Evolutionary conservation across 2,797 vertebrate species (phyloP), one percentile per base, ranked within the genome.

Genomic region (Girardinus metallicus): DNA sequence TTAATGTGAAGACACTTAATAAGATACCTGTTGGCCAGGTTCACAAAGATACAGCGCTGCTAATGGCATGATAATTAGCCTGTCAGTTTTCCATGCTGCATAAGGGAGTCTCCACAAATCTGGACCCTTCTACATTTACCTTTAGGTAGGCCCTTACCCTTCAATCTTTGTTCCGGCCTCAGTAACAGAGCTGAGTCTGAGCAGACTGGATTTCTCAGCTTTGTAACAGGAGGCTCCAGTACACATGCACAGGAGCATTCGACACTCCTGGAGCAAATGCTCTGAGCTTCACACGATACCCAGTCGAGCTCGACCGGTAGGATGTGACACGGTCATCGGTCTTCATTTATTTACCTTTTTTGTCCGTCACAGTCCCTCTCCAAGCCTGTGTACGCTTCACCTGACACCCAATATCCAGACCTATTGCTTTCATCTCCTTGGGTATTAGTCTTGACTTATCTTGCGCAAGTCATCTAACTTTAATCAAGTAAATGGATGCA

Each of bases 401-500:
- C 92, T 92, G 94, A 94, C 94, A 95, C 94, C 91, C 86, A 88
- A 91, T 94, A 93, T 94, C 90, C 82, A 88, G 91, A 93, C 90
- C 92, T 93, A 93, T 93, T 93, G 92, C 93, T 95, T 93, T 95
- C 94, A 93, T 94, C 93, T 92, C 80, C 90, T 87, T 70, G 34
- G 90, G 92, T 93, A 95, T 94, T 94, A 93, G 91, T 93, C 93
- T 89, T 93, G 90, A 90, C 91, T 95, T 94, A 95, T 95, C 93
- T 95, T 88, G 88, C 92, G 89, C 94, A 94, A 92, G 86, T 95
- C 95, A 95, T 96, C 95, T 94, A 94, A 94, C 93, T 95, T 96
- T 96, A 96, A 96, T 96, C 95, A 96, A 95, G 90, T 93, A 95
- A 96, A 95, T 96, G 95, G 96, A 93, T 88, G 92, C 91, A 85